Evolutionary conservation across 30 jellyfish, hydroid and myxozoan species (phyloP), one percentile per base, ranked within the genome.

Genomic region (Turritopsis dohrnii): DNA sequence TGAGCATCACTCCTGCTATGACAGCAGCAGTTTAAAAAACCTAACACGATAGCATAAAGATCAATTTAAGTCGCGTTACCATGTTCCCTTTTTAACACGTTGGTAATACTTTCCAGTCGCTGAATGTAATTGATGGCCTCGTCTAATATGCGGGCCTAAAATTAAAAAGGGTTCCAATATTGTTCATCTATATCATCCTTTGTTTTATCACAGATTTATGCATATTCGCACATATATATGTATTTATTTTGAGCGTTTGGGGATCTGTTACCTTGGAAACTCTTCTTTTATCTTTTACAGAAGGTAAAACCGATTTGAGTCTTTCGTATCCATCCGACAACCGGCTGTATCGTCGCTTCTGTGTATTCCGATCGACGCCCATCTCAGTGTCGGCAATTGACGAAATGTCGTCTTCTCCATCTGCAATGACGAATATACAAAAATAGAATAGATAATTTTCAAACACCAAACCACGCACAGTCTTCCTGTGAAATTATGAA

Each of bases 311-410:
- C 16, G 96, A 90, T 82, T 94, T 94, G 28, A 94, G 83, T 71
- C 99, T 81, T 74, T 94, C 99, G 84, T 94, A 94, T 27, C 99
- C 99, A 79, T 94, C 99, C 27, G 99, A 94, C 53, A 94, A 74
- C 72, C 99, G 97, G 87, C 99, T 94, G 90, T 94, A 94, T 24
- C 99, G 88, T 53, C 99, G 88, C 81, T 94, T 94, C 25, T 96
- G 90, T 66, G 97, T 89, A 65, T 80, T 94, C 69, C 97, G 94
- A 53, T 94, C 99, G 53, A 85, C 97, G 60, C 96, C 86, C 72
- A 83, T 65, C 52, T 94, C 99, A 27, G 89, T 92, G 22, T 94
- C 99, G 65, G 97, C 97, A 0, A 89, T 80, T 53, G 96, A 88
- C 26, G 98, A 84, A 29, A 93, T 79, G 73, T 93, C 98, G 80